Conservation (phyloP, 2,888 invertebrate genomes). For the Drosophila falleni region DNA sequence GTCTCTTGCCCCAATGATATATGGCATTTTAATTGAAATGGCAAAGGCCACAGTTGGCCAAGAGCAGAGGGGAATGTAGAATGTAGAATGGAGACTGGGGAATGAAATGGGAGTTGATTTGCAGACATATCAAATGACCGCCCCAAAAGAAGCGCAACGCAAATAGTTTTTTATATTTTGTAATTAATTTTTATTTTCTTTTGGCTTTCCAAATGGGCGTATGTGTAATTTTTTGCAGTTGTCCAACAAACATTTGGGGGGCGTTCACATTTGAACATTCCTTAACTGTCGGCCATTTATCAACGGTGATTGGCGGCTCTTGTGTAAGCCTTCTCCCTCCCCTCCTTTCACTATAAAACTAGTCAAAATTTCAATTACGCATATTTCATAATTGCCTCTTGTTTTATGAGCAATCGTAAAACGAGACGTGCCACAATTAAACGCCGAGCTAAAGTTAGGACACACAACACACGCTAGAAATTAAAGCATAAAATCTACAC, state of each 20-base stretch:
- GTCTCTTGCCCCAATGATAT: conserved; percentile 51
- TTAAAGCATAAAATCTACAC: conserved; percentile 29
- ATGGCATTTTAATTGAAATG: conserved; percentile 78
- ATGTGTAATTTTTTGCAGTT: conserved; percentile 49
- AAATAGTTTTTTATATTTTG: conserved; percentile 52
- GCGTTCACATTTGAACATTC: conserved; percentile 23
- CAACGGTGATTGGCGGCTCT: conserved; percentile 30
- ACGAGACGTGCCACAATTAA: conserved; percentile 22
- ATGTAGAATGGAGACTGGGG: not conserved
- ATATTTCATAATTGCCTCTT: conserved; percentile 26
- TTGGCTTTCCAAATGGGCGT: conserved; percentile 42
- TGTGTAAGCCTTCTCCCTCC: not conserved
- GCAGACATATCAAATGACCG: conserved; percentile 49
- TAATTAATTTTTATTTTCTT: conserved; percentile 35
- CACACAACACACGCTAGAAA: conserved; percentile 24
- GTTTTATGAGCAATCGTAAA: conserved; percentile 32
- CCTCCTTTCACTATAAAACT: not conserved
- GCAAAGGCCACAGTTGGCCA: conserved; percentile 50
- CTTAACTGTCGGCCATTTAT: conserved; percentile 32
- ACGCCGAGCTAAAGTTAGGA: not conserved
- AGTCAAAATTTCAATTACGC: conserved; percentile 38
- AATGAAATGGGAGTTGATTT: conserved; percentile 28
- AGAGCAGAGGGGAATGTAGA: not conserved
- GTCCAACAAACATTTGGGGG: conserved; percentile 20
- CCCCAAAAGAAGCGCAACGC: conserved; percentile 39